A percentile compares a stretch with the other conserved stretches of the same genome.
These are phyloP conservation scores for Oncorhynchus nerka DNA, from an alignment of 2,113 vertebrate genomes.

Conservation along the genomic window DNA sequence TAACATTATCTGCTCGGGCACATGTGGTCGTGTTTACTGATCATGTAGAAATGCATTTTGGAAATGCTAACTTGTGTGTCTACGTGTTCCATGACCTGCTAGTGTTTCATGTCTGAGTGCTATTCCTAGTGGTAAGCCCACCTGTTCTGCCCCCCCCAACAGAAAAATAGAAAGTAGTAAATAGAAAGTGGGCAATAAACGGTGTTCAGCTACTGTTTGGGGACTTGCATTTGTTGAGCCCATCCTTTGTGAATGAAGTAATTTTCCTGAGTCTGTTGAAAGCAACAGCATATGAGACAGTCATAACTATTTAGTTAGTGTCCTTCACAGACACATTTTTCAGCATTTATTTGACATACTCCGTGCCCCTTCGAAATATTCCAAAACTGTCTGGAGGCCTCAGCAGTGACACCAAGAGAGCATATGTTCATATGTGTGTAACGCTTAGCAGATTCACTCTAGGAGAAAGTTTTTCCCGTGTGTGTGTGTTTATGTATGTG, in stretches of 20 bases:
- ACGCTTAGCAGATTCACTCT: slow-evolving; percentile 55
- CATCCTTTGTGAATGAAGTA: background rate
- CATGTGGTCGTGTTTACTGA: slow-evolving; percentile 48
- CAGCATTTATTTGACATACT: slow-evolving; percentile 12
- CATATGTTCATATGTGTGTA: slow-evolving; percentile 51
- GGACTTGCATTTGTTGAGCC: background rate
- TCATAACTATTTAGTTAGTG: slow-evolving; percentile 41
- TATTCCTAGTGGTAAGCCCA: slow-evolving; percentile 20
- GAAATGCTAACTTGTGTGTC: background rate
- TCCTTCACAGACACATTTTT: slow-evolving; percentile 30
- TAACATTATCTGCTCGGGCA: slow-evolving; percentile 47
- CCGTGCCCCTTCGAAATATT: slow-evolving; percentile 42
- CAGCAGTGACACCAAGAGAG: slow-evolving; percentile 46
- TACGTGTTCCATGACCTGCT: background rate
- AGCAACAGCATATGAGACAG: slow-evolving; percentile 7
- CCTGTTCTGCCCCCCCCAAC: background rate
- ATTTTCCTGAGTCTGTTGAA: slow-evolving; percentile 3
- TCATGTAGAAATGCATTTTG: slow-evolving; percentile 30
- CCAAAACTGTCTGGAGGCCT: slow-evolving; percentile 26
- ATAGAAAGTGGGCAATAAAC: background rate
- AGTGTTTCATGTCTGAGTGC: slow-evolving; percentile 28
- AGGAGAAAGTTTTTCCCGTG: slow-evolving; percentile 44
- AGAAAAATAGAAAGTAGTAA: slow-evolving; percentile 2
- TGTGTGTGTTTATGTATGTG: slow-evolving; percentile 20
- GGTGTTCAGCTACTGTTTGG: background rate